Conservation (phyloP, 2,888 invertebrate species). For the Macrophya annulata region DNA sequence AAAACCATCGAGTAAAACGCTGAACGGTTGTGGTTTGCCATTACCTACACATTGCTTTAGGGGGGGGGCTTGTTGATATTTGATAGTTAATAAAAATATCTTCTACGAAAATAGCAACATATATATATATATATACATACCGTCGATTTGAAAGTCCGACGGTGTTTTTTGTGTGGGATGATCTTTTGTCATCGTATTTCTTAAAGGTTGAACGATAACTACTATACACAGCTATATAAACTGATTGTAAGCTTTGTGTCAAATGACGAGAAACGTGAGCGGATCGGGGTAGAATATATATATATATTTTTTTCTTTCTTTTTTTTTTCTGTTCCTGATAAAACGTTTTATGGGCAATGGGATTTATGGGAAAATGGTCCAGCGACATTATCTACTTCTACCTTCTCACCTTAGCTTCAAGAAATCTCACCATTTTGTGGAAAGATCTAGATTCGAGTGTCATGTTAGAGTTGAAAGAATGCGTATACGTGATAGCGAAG, state of each 20-base stretch:
- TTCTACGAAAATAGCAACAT: neutral
- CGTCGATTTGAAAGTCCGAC: conserved; percentile 10
- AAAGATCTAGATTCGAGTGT: conserved; percentile 39
- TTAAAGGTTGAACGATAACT: neutral
- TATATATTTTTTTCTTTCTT: neutral
- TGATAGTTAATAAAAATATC: neutral
- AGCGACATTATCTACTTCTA: conserved; percentile 32
- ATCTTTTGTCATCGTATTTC: conserved; percentile 25
- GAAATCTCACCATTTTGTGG: conserved; percentile 33
- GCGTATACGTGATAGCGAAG: neutral
- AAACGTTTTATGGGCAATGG: conserved; percentile 37
- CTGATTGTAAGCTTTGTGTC: conserved; percentile 36
- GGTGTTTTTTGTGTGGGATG: neutral
- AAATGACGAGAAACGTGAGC: conserved; percentile 31
- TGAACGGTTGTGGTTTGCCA: neutral
- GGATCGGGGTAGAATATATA: neutral
- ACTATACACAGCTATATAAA: conserved; percentile 1
- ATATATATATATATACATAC: too few relatives aligned
- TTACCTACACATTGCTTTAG: neutral
- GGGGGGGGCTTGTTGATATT: neutral
- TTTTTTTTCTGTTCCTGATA: neutral
- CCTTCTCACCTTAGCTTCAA: conserved; percentile 31
- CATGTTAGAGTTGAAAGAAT: neutral
- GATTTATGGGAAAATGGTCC: conserved; percentile 42
- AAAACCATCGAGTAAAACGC: neutral